These are phyloP conservation scores for Coenonympha glycerion DNA, from an alignment of 2,888 invertebrate species.

Conservation along the genomic window DNA sequence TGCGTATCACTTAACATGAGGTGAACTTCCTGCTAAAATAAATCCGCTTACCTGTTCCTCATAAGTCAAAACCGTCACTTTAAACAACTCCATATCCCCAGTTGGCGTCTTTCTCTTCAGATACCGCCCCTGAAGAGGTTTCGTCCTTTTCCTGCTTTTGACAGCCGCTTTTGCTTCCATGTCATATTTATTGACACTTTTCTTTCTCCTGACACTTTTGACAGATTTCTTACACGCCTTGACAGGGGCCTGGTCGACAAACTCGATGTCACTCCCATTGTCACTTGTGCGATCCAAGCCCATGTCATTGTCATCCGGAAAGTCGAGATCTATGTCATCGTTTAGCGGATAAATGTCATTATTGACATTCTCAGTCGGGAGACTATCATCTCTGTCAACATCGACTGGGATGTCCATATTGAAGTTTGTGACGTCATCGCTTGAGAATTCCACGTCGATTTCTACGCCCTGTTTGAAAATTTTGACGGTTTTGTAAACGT, in stretches of 20 bases:
- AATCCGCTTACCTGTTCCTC: neutral
- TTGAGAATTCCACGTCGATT: neutral
- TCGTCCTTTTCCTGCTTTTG: neutral
- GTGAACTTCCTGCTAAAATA: no score
- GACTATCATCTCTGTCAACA: neutral
- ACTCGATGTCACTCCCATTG: neutral
- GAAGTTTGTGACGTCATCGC: neutral
- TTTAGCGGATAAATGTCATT: neutral
- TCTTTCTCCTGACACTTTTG: neutral
- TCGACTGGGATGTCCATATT: neutral
- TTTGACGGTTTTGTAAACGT: neutral
- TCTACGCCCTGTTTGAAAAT: neutral
- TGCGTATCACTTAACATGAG: no score
- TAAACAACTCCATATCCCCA: neutral
- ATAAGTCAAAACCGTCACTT: conserved; percentile 2
- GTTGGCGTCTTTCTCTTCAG: neutral
- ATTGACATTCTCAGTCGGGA: no score
- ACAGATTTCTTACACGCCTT: no score
- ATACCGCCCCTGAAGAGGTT: neutral
- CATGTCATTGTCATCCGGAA: neutral
- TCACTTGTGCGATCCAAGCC: neutral
- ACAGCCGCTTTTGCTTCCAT: neutral
- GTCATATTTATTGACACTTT: no score
- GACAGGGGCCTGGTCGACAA: no score
- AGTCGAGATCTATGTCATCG: neutral